Percentiles rank a stretch among this genome's conserved stretches.
phyloP scores from a whole-genome alignment of 2,113 vertebrate species.

The Heterocephalus glaber region DNA sequence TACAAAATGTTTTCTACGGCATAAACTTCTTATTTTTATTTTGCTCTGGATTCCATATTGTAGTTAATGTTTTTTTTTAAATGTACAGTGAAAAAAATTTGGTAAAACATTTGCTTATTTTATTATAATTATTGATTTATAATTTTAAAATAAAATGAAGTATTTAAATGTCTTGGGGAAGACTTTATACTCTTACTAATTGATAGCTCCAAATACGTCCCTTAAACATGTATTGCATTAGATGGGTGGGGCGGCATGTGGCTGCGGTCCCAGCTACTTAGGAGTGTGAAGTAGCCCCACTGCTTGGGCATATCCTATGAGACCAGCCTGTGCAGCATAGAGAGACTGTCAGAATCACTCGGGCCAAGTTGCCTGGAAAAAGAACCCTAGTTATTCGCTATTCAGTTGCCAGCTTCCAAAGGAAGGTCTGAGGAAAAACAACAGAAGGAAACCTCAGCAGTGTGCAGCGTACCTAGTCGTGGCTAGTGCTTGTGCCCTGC shows the following conservation, averaged over 20 bases:
- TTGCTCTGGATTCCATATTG: neutral
- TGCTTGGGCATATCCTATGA: neutral
- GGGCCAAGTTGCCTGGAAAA: slow-evolving; percentile 43
- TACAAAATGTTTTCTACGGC: neutral
- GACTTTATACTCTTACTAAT: slow-evolving; percentile 34
- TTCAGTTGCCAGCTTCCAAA: slow-evolving; percentile 55
- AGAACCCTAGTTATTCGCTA: slow-evolving; percentile 20
- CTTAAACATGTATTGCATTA: slow-evolving; percentile 12
- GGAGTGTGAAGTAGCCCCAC: neutral
- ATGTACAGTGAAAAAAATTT: slow-evolving; percentile 20
- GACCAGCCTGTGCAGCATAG: neutral
- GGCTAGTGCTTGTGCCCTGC: neutral
- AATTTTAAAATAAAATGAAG: slow-evolving; percentile 25
- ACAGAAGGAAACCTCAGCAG: neutral
- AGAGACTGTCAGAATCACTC: slow-evolving; percentile 6
- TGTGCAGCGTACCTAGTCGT: neutral
- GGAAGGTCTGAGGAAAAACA: neutral
- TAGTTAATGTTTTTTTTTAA: slow-evolving; percentile 8
- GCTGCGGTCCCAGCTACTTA: neutral
- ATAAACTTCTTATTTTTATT: neutral
- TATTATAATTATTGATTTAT: neutral
- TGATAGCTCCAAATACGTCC: neutral
- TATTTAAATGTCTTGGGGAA: neutral
- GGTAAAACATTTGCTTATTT: slow-evolving; percentile 10
- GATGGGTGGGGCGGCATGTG: neutral